Percentiles rank a stretch among this genome's conserved stretches.
Evolutionary conservation across 2,113 vertebrate genomes (phyloP).

Genomic region (Typhlomys cinereus): DNA sequence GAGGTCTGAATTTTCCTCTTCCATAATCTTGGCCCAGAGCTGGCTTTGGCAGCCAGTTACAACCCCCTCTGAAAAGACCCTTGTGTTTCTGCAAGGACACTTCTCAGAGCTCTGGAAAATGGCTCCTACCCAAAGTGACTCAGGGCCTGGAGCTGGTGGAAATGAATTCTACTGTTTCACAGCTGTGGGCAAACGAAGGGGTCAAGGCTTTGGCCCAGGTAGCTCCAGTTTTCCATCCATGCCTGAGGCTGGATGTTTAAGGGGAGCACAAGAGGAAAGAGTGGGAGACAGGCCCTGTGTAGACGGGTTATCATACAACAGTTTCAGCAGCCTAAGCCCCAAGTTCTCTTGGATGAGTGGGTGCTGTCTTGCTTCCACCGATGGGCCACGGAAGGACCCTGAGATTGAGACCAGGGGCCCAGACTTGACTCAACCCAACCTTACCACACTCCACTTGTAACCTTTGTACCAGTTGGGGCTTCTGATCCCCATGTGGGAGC

Average conservation of each 20-base stretch:
- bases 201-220: accelerated
- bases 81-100: neutral
- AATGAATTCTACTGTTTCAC: neutral
- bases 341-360: accelerated
- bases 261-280: accelerated
- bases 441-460: accelerated
- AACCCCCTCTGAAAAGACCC: neutral
- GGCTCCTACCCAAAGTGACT: neutral
- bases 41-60: neutral
- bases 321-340: neutral
- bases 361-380: accelerated
- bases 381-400: neutral
- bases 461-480: neutral
- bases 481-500: no score
- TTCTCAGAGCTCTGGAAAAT: constrained; percentile 26
- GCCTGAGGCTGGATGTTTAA: neutral
- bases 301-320: no score
- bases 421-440: accelerated
- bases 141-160: neutral
- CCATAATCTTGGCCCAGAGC: neutral
- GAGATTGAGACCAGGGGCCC: neutral
- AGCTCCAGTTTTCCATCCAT: neutral
- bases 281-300: neutral
- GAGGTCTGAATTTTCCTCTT: constrained; percentile 36
- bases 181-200: neutral